phyloP scores from a whole-genome alignment of 1,140 invertebrate species.

The Tetranychus urticae region DNA sequence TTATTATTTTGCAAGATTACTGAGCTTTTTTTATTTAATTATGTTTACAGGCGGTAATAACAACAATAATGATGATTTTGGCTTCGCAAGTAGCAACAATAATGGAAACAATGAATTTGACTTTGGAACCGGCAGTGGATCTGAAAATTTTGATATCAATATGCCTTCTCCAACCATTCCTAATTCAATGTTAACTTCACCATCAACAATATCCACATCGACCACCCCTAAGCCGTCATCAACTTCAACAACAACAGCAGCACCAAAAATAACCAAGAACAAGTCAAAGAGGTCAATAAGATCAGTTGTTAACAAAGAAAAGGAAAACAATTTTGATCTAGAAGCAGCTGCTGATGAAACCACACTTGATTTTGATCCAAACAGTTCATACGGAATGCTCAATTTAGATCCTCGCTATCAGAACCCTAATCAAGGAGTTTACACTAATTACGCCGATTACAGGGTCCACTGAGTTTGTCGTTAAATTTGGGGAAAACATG shows the following conservation, averaged over 20 bases:
- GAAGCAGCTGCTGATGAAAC: neutral
- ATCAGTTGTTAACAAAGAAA: neutral
- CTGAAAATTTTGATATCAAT: neutral
- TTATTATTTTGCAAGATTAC: neutral
- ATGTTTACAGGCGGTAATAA: neutral
- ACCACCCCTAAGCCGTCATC: too few species aligned
- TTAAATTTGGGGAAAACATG: too few species aligned
- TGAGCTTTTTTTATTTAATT: neutral
- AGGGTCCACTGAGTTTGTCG: neutral
- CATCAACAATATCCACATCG: too few species aligned
- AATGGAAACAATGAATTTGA: neutral
- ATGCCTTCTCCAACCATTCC: neutral
- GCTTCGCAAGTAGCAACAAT: neutral
- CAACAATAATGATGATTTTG: neutral
- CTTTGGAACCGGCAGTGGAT: neutral
- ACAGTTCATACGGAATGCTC: neutral
- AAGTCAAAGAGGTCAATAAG: neutral
- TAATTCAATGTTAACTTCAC: neutral
- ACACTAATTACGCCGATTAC: neutral
- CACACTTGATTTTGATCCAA: neutral
- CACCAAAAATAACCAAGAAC: neutral
- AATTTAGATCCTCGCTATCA: neutral
- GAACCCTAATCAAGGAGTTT: neutral
- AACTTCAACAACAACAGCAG: neutral
- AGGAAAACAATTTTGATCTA: neutral